Percentiles rank a stretch among this genome's conserved stretches.
Evolutionary conservation across 1,140 invertebrate genomes (phyloP).

Genomic region (Protaetia brevitarsis): DNA sequence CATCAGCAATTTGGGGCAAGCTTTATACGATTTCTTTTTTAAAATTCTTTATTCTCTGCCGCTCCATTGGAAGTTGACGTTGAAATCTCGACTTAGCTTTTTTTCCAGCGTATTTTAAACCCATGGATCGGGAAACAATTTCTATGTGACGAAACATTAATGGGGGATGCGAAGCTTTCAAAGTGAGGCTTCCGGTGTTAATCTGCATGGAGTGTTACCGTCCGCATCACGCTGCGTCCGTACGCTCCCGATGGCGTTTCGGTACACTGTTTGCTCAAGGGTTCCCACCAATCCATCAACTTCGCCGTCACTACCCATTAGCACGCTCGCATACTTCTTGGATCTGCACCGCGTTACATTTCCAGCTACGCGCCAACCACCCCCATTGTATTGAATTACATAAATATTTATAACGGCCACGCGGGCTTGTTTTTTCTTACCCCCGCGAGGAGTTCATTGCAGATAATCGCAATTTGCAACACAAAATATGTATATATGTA

Average conservation of each 20-base stretch:
- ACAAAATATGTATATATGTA: too few relatives aligned
- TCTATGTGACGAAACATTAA: conserved; percentile 21
- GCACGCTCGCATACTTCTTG: conserved; percentile 52
- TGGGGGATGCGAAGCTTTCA: conserved; percentile 25
- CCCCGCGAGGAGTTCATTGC: not conserved
- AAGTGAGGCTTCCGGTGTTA: conserved; percentile 28
- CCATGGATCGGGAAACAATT: conserved; percentile 8
- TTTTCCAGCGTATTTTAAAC: not conserved
- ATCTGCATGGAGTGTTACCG: conserved; percentile 29
- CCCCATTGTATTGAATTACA: conserved; percentile 23
- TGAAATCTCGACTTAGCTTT: not conserved
- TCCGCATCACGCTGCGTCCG: conserved; percentile 23
- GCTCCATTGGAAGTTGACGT: not conserved
- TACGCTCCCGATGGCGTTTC: conserved; percentile 24
- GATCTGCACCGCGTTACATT: conserved; percentile 18
- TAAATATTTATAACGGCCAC: conserved; percentile 22
- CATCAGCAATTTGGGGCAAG: too few relatives aligned
- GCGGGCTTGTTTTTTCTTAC: not conserved
- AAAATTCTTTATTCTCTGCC: not conserved
- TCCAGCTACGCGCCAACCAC: conserved; percentile 5
- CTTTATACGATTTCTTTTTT: too few relatives aligned
- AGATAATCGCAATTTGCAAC: conserved; percentile 21
- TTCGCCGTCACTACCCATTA: conserved; percentile 59
- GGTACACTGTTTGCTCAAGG: conserved; percentile 36
- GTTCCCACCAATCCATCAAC: conserved; percentile 57